phyloP scores from a whole-genome alignment of 2,888 invertebrate genomes.

The Sinohyriopsis cumingii region DNA sequence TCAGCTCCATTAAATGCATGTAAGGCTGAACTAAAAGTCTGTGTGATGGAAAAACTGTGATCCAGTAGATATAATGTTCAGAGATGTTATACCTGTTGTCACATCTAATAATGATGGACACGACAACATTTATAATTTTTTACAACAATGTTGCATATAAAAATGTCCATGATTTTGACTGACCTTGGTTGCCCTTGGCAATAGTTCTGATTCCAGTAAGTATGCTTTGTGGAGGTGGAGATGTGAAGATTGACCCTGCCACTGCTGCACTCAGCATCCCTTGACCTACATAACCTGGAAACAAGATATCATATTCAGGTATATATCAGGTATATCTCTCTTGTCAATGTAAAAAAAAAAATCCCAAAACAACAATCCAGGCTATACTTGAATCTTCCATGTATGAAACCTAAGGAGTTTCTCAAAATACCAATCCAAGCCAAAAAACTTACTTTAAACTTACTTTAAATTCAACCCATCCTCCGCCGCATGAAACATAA shows the following conservation, averaged over 20 bases:
- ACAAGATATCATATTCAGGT: neutral
- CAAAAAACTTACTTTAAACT: no score
- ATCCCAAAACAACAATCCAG: neutral
- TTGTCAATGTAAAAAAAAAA: neutral
- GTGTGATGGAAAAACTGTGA: no score
- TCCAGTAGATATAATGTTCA: no score
- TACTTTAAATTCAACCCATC: no score
- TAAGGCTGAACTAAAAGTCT: no score
- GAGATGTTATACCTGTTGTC: no score
- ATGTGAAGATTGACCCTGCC: slow-evolving; percentile 83
- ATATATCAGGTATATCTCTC: neutral
- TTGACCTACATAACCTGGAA: slow-evolving; percentile 82
- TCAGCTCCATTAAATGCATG: no score
- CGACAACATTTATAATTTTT: no score
- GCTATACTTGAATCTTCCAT: no score
- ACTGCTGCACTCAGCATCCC: slow-evolving; percentile 87
- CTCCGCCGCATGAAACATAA: no score
- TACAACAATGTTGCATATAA: no score
- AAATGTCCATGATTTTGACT: neutral
- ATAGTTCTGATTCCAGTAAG: slow-evolving; percentile 79
- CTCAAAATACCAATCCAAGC: neutral
- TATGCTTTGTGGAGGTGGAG: slow-evolving; percentile 82
- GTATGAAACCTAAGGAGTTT: neutral
- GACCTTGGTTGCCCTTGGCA: slow-evolving; percentile 67
- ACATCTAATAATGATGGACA: no score